These are phyloP conservation scores for Melopsittacus undulatus DNA, from an alignment of 2,797 vertebrate genomes.

Conservation along the genomic window DNA sequence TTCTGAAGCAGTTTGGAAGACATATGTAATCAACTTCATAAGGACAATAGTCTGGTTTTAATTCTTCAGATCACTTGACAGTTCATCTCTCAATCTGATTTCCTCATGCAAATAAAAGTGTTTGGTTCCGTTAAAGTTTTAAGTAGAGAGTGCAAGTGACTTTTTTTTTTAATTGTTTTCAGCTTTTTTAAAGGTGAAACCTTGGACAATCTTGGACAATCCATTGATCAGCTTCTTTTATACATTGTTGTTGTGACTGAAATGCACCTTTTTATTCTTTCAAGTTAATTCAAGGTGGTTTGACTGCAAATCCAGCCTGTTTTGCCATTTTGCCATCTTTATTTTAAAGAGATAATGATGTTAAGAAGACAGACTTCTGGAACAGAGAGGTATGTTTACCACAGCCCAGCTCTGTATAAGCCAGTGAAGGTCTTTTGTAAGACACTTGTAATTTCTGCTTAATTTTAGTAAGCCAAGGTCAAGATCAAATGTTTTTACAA, in stretches of 20 bases:
- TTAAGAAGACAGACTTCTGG: neutral
- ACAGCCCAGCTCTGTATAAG: neutral
- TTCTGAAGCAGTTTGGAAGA: neutral
- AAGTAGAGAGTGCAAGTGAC: neutral
- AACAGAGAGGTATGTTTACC: neutral
- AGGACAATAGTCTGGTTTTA: neutral
- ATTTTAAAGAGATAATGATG: neutral
- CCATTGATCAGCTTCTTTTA: neutral
- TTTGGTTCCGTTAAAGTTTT: neutral
- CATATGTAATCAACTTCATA: neutral
- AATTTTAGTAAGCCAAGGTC: neutral
- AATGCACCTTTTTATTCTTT: neutral
- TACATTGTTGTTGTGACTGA: neutral
- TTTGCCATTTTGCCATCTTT: neutral
- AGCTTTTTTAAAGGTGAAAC: neutral
- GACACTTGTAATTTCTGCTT: neutral
- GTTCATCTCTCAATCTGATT: neutral
- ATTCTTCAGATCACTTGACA: neutral
- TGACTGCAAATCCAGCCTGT: neutral
- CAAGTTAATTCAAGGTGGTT: neutral
- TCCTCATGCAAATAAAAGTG: neutral
- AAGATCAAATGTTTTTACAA: neutral
- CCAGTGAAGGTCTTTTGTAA: neutral
- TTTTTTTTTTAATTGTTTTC: neutral
- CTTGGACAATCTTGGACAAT: neutral